Base-by-base conservation (phyloP, 53 echinoderm and acorn worm genomes). In the Echinarachnius parma region DNA sequence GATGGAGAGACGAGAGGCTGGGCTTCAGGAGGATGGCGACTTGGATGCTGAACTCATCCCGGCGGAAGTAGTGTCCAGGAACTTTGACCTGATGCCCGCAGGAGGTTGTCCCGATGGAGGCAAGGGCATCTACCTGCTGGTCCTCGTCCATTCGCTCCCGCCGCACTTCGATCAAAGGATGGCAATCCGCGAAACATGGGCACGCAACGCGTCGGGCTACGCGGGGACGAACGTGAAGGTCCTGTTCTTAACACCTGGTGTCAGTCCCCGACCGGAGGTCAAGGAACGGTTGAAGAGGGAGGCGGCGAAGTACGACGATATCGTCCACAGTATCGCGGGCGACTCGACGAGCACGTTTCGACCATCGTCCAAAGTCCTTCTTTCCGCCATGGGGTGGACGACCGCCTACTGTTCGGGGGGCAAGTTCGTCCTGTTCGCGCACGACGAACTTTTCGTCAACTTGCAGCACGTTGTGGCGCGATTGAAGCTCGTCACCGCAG, bases 371-470 rank as follows among this genome's bases (percentile, higher is more conserved):
- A 74, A 62, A 62, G 65, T 64, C 11, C 47, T 89, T 28, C 69
- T 92, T 21, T 82, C 93, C 1, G 77, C 58, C 16, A 89, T 92
- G 47, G 85, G 86, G 25, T 92, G 89, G 89, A 66, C 89, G 10
- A 53, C 85, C n/a, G 56, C 58, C 20, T 75, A 86, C 47, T 92
- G 93, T 60, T 64, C 68, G 37, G 24, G 56, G 5, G 89, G 64
- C 21, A 79, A 85, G 46, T 92, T 82, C 59, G 82, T 92, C 27
- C 57, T 89, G 1, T 77, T 92, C 18, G 88, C 86, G 4, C 64
- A 76, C 14, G 93, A 92, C 33, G 79, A 85, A 30, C 80, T 85
- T n/a, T 92, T 92, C 53, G 67, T 92, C 22, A 63, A 92, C 47
- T 46, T 70, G 16, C 61, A 61, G 26, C 81, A 85, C 8, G 47